Evolutionary conservation across 2,797 vertebrate genomes (phyloP), one percentile per base, ranked within the genome.

Genomic region (Sandelia bainsii): DNA sequence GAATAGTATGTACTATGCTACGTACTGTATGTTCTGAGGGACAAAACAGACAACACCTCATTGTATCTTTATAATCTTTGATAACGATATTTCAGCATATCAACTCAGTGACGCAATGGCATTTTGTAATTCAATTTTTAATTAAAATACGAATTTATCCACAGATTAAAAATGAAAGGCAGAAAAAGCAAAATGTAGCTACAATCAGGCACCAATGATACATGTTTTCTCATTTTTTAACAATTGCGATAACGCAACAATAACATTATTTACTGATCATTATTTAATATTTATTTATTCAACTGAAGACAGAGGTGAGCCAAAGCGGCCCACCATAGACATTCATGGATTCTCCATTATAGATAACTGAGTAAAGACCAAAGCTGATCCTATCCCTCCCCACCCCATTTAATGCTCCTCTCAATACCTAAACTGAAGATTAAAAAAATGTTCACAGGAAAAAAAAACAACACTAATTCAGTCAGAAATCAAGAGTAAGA

Each of bases 111-210:
- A 90, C 81, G 82, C 79, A 8, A 10, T 57, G 9, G 14, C 69
- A 46, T 80, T 53, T 91, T 93, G 84, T 93, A 87, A 90, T 92
- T 92, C 59, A 80, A 92, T 89, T 94, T 94, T 94, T 94, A 95
- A 93, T 94, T 94, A 94, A 95, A 95, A 95, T 95, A 94, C 90
- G 91, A 93, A 94, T 94, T 95, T 94, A 93, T 93, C 92, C 92
- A 95, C 94, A 94, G 93, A 94, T 93, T 95, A 95, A 94, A 94
- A 94, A 95, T 92, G 91, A 94, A 92, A 92, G 91, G 93, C 92
- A 93, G 93, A 94, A 92, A 93, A 94, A 93, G 92, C 91, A 92
- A 93, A 93, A 94, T 92, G 93, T 93, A 94, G 95, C 94, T 95
- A 95, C 94, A 94, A 80, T 95, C 92, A 95, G 93, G 94, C 93